Evolutionary conservation across 53 echinoderm and acorn worm species (phyloP), one percentile per base, ranked within the genome.

Genomic region (Astropecten irregularis): DNA sequence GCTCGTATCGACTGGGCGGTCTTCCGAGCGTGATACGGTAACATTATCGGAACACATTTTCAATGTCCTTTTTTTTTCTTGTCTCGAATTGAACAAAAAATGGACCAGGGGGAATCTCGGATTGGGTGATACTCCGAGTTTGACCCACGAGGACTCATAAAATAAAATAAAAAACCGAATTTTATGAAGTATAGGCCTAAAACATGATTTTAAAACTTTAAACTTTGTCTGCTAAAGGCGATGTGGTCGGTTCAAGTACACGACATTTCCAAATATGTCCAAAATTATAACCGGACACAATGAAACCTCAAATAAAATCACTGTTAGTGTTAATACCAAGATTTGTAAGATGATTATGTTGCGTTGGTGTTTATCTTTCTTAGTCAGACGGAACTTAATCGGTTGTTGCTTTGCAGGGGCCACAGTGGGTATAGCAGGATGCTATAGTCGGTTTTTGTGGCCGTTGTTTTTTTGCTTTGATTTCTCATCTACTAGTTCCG

Each of bases 1-100:
- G n/a, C n/a, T n/a, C 71, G 32, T 52, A 71, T 71, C 29, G 71
- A 21, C 71, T 71, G 71, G 71, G 71, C 71, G 71, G 71, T 71
- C 71, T 30, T 71, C 22, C 51, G n/a, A n/a, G n/a, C 71, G 71
- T 71, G 71, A 50, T 36, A 33, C 3, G 51, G 71, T 71, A 71
- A 52, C 71, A 71, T 71, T 71, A 71, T 71, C 71, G 20, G 71
- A 52, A 18, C 36, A 25, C 51, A 71, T 71, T 49, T 32, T 51
- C 52, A 52, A 33, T 71, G 31, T 10, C 32, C 52, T 71, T 71
- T 52, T 50, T 52, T 49, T 69, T 26, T 64, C 7, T 37, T 11
- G 65, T 18, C 13, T 64, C 37, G 13, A n/a, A 16, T 13, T 20
- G 59, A 31, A 58, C 30, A 3, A 2, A 58, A 14, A 25, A 9